Evolutionary conservation across 2,888 invertebrate species (phyloP).

Genomic region (Orchestes rusci): DNA sequence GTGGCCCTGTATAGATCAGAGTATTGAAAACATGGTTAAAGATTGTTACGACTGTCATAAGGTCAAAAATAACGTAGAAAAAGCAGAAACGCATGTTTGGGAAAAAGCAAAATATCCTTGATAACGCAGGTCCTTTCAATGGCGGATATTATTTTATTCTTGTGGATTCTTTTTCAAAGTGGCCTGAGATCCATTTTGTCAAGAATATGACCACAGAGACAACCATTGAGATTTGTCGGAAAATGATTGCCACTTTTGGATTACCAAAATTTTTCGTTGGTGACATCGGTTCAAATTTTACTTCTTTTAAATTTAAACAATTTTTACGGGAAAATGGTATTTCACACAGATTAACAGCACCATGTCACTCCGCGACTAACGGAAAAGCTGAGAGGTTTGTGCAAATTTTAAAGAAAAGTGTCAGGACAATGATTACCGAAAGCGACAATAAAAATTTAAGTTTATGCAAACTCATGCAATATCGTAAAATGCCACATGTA

Average conservation of each 20-base stretch:
- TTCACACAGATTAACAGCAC: too few relatives aligned
- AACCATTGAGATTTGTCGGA: conserved; percentile 2
- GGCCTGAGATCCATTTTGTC: background rate
- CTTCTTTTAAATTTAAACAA: conserved; percentile 9
- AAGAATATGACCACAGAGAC: background rate
- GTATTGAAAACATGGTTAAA: too few relatives aligned
- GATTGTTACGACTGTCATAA: too few relatives aligned
- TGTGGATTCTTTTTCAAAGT: conserved; percentile 8
- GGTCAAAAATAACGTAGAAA: too few relatives aligned
- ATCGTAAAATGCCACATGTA: conserved; percentile 4
- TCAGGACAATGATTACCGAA: conserved; percentile 5
- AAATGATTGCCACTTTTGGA: conserved; percentile 6
- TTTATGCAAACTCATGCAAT: background rate
- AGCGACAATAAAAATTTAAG: background rate
- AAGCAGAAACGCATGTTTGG: conserved; percentile 2
- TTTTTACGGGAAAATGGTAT: conserved; percentile 6
- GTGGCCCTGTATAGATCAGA: too few relatives aligned
- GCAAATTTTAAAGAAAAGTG: conserved; percentile 26
- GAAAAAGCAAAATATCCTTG: background rate
- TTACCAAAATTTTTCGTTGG: conserved; percentile 2
- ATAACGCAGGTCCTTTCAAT: conserved; percentile 3
- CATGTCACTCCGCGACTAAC: conserved; percentile 24
- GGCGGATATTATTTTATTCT: conserved; percentile 3
- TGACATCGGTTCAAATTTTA: conserved; percentile 22
- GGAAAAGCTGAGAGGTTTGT: conserved; percentile 30